phyloP scores from a whole-genome alignment of 2,113 vertebrate species.

The Stegastes partitus region DNA sequence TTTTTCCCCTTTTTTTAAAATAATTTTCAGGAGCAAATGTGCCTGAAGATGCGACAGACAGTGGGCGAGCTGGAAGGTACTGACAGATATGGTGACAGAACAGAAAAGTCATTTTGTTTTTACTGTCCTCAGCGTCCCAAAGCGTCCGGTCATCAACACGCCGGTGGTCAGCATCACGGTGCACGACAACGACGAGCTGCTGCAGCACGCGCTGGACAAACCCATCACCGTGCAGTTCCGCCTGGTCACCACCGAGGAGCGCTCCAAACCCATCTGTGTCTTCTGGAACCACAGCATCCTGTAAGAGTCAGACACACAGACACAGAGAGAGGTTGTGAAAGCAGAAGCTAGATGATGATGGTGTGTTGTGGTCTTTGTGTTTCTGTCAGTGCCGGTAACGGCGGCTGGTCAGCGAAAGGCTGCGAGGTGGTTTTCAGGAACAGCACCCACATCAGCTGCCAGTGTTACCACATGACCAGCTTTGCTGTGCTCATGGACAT shows the following conservation, averaged over 20 bases:
- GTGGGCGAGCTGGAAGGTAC: no score
- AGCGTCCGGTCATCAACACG: conserved; percentile 94
- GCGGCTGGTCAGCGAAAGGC: conserved; percentile 94
- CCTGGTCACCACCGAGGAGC: conserved; percentile 92
- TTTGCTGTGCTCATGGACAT: conserved; percentile 96
- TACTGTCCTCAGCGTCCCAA: conserved; percentile 88
- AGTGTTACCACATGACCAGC: conserved; percentile 96
- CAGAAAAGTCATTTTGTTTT: background rate
- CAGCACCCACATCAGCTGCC: conserved; percentile 94
- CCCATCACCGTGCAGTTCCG: conserved; percentile 95
- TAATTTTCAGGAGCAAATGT: no score
- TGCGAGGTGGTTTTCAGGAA: conserved; percentile 95
- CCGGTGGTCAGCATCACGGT: conserved; percentile 94
- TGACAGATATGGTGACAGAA: no score
- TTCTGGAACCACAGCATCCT: conserved; percentile 96
- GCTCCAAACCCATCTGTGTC: conserved; percentile 96
- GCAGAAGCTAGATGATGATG: background rate
- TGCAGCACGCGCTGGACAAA: conserved; percentile 86
- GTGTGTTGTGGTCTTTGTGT: background rate
- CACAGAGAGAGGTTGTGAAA: background rate
- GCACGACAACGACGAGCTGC: conserved; percentile 85
- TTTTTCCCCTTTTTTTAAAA: no score
- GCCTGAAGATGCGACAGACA: no score
- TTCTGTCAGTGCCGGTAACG: conserved; percentile 71
- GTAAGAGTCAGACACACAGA: conserved; percentile 82